Evolutionary conservation across 2,113 vertebrate genomes (phyloP).

Genomic region (Leptodactylus fuscus): DNA sequence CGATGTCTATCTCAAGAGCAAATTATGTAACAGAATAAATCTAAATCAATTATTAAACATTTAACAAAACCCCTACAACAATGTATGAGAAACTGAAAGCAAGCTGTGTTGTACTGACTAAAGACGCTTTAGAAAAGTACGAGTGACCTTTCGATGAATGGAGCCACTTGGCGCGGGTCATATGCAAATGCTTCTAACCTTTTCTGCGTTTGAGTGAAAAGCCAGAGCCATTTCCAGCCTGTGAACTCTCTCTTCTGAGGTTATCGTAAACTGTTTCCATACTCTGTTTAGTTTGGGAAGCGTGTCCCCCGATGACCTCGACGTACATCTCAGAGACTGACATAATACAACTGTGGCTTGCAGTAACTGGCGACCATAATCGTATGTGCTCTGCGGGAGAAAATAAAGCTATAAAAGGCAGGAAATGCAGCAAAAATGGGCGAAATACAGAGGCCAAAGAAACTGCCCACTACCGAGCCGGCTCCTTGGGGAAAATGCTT

Average conservation of each 20-base stretch:
- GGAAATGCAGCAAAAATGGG: background rate
- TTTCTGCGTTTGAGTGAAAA: constrained; percentile 91
- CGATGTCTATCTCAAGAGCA: no score
- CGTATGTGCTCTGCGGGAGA: constrained; percentile 89
- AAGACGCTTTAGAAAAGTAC: constrained; percentile 25
- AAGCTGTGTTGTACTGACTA: background rate
- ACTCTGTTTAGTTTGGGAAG: constrained; percentile 93
- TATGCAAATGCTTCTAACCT: constrained; percentile 72
- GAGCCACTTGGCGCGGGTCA: background rate
- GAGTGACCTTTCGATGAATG: constrained; percentile 37
- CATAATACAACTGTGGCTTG: constrained; percentile 97
- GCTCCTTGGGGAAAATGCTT: background rate
- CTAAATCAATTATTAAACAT: background rate
- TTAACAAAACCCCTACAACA: background rate
- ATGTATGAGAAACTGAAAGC: background rate
- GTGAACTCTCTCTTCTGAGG: constrained; percentile 90
- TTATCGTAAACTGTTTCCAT: constrained; percentile 96
- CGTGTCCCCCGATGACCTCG: constrained; percentile 93
- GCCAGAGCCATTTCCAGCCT: constrained; percentile 87
- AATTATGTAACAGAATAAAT: background rate
- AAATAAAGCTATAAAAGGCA: background rate
- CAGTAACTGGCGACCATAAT: constrained; percentile 95
- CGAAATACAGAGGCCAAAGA: background rate
- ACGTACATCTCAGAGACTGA: constrained; percentile 93
- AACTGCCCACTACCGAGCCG: no score